Base-by-base conservation (phyloP, 2,113 vertebrate genomes). In the Polypterus bichir region DNA sequence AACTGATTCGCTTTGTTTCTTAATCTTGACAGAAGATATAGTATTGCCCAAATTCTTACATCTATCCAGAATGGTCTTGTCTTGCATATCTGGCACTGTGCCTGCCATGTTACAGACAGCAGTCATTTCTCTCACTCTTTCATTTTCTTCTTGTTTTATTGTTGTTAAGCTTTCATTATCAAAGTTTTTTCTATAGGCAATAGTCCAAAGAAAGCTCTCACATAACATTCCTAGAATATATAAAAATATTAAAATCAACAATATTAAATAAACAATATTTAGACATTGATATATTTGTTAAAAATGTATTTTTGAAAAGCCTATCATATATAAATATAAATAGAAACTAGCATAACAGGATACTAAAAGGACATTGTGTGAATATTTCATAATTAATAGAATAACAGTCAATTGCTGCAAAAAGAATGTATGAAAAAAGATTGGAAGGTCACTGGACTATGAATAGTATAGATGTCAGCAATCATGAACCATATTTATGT, bases 141-240 rank as follows among this genome's bases (percentile, higher is more conserved):
- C 71, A 46, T 75, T 73, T 57, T 69, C 48, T 57, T 6, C 5
- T 53, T 52, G 4, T 27, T 49, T 65, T 46, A 6, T 3, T 44
- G 48, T 4, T 8, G 5, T 62, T 61, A 54, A 54, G 7, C 11
- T 69, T 48, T 61, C 27, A 44, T 69, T 69, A 51, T 76, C 69
- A 7, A 49, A 11, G 45, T 88, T 82, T 52, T 66, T 74, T 49
- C 70, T 66, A 58, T 87, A 90, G 48, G 76, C 66, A 63, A 94
- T 86, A 75, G 81, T 73, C 9, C 84, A 86, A 67, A 98, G 79
- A 76, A 87, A 90, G 11, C 86, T 86, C 80, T 98, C 95, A 0
- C 90, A 96, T 69, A 97, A 78, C 95, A 98, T 98, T 64, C 65
- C 88, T 86, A 72, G 7, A 74, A 67, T 47, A 73, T 53, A 63